These are phyloP conservation scores for Chelonus insularis DNA, from an alignment of 1,140 invertebrate species.

Conservation along the genomic window DNA sequence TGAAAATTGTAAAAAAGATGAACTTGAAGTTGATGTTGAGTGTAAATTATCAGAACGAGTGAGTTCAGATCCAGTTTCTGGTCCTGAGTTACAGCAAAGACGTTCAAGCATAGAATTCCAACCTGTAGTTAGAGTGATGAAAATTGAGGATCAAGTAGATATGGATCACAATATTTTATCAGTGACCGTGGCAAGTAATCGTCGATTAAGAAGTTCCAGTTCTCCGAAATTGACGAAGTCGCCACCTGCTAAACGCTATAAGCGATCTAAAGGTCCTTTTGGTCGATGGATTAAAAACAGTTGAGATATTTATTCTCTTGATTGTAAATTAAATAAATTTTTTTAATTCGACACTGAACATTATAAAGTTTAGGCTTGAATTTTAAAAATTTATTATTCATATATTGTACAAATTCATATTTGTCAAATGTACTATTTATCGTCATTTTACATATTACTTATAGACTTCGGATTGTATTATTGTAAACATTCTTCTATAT, in stretches of 20 bases:
- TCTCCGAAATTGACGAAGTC: constrained; percentile 43
- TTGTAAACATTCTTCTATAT: constrained; percentile 25
- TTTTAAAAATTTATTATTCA: constrained; percentile 2
- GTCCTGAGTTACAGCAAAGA: constrained; percentile 46
- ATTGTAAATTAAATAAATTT: constrained; percentile 16
- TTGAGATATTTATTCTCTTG: constrained; percentile 38
- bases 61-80: constrained; percentile 37
- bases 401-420: constrained; percentile 34
- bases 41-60: constrained; percentile 44
- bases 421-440: constrained; percentile 58
- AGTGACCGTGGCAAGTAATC: constrained; percentile 54
- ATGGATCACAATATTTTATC: constrained; percentile 54
- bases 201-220: constrained; percentile 53
- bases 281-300: constrained; percentile 52
- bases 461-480: constrained; percentile 40
- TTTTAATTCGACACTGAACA: constrained; percentile 17
- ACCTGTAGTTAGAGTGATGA: constrained; percentile 57
- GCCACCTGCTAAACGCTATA: constrained; percentile 47
- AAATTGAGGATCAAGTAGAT: constrained; percentile 56
- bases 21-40: constrained; percentile 34
- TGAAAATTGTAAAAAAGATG: constrained; percentile 49
- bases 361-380: constrained; percentile 16
- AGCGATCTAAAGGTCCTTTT: constrained; percentile 43
- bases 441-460: constrained; percentile 36
- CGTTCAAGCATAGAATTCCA: constrained; percentile 57